phyloP scores from a whole-genome alignment of 2,888 invertebrate species.

The Microplitis deprimator region DNA sequence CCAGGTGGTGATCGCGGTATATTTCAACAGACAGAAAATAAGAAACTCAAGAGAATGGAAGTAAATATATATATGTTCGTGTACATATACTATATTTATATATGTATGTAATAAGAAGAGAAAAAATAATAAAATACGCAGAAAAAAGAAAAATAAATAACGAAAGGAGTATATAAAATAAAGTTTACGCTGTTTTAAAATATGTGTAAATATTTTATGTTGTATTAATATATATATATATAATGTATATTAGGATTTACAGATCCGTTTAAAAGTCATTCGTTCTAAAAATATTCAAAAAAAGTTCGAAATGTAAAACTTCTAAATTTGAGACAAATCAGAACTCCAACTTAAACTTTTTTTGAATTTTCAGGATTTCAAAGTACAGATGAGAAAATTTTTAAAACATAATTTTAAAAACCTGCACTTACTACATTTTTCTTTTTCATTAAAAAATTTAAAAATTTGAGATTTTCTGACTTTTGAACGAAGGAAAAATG shows the following conservation, averaged over 20 bases:
- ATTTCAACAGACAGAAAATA: slow-evolving; percentile 26
- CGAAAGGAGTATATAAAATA: not conserved
- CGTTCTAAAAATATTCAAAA: too few species aligned
- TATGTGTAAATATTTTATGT: not conserved
- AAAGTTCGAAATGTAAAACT: too few species aligned
- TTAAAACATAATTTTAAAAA: too few species aligned
- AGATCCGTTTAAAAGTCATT: not conserved
- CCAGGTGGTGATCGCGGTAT: slow-evolving; percentile 30
- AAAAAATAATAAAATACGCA: not conserved
- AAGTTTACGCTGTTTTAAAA: not conserved
- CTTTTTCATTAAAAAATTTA: too few species aligned
- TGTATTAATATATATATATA: not conserved
- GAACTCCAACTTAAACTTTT: too few species aligned
- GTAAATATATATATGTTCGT: slow-evolving; percentile 26
- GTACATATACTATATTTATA: not conserved
- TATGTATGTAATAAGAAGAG: not conserved
- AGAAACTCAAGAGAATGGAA: slow-evolving; percentile 31
- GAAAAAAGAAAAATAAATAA: not conserved
- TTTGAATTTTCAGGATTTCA: too few species aligned
- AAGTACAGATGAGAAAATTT: too few species aligned
- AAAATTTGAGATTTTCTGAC: too few species aligned
- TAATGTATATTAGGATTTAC: not conserved
- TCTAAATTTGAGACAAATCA: too few species aligned
- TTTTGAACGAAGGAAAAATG: too few species aligned
- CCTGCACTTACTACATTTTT: too few species aligned